These are phyloP conservation scores for Zaprionus nigranus DNA, from an alignment of 1,140 invertebrate genomes.

Conservation along the genomic window DNA sequence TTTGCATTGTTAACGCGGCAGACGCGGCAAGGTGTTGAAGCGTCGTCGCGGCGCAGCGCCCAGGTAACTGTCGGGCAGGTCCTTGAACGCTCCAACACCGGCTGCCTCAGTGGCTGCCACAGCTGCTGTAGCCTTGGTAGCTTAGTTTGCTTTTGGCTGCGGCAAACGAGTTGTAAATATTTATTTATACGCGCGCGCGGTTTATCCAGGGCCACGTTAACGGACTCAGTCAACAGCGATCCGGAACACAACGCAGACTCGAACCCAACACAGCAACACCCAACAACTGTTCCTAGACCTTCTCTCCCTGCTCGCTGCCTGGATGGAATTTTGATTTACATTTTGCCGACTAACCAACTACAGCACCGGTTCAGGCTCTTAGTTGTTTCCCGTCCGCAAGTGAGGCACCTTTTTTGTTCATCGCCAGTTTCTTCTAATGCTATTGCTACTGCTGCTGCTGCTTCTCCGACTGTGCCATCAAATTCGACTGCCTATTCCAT, in stretches of 20 bases:
- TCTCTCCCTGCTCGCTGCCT: constrained; percentile 38
- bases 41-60: constrained; percentile 38
- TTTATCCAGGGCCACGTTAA: constrained; percentile 69
- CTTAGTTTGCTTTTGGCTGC: constrained; percentile 72
- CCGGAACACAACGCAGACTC: constrained; percentile 4
- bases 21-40: constrained; percentile 66
- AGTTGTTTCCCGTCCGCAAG: constrained; percentile 4
- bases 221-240: constrained; percentile 49
- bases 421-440: not conserved
- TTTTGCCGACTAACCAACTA: constrained; percentile 71
- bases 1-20: constrained; percentile 75
- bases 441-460: not conserved
- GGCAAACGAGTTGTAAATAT: constrained; percentile 83
- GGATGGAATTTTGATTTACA: constrained; percentile 75
- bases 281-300: not conserved
- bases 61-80: constrained; percentile 53
- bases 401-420: constrained; percentile 52
- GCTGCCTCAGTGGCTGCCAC: constrained; percentile 35
- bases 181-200: constrained; percentile 79
- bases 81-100: constrained; percentile 74
- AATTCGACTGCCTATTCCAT: constrained; percentile 57
- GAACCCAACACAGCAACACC: not conserved
- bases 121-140: constrained; percentile 35
- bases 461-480: constrained; percentile 39
- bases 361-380: constrained; percentile 28